A percentile compares a stretch with the other conserved stretches of the same genome.
Evolutionary conservation across 2,113 vertebrate species (phyloP).

Genomic region (Anguilla japonica): DNA sequence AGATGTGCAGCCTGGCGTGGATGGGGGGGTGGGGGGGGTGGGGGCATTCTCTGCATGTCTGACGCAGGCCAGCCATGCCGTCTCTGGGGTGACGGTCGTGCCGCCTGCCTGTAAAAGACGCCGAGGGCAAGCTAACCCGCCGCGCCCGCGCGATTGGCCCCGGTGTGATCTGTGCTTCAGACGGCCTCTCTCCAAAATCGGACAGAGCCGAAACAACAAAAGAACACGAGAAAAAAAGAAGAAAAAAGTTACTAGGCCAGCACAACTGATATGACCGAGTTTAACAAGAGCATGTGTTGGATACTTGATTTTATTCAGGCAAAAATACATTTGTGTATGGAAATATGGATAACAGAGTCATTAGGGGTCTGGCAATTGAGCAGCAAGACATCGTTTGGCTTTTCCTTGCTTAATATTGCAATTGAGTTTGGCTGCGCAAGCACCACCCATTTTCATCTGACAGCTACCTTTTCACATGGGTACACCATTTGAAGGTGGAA

Average conservation of each 20-base stretch:
- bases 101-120: constrained; percentile 52
- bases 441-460: neutral
- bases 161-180: constrained; percentile 57
- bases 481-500: neutral
- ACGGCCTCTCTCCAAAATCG: constrained; percentile 45
- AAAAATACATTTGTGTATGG: neutral
- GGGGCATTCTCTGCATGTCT: constrained; percentile 33
- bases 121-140: constrained; percentile 59
- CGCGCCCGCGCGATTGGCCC: constrained; percentile 43
- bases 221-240: neutral
- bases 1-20: constrained; percentile 63
- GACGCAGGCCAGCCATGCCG: constrained; percentile 52
- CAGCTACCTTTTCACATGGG: neutral
- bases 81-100: constrained; percentile 49
- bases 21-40: constrained; percentile 30
- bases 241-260: neutral
- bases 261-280: neutral
- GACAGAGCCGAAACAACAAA: constrained; percentile 41
- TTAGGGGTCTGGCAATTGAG: neutral
- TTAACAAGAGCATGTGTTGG: neutral
- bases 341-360: neutral
- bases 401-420: neutral
- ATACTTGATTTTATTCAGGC: neutral
- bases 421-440: neutral
- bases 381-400: neutral